A percentile compares a stretch with the other conserved stretches of the same genome.
These are phyloP conservation scores for Neosilurus hyrtlii DNA, from an alignment of 2,797 vertebrate genomes.

Conservation along the genomic window DNA sequence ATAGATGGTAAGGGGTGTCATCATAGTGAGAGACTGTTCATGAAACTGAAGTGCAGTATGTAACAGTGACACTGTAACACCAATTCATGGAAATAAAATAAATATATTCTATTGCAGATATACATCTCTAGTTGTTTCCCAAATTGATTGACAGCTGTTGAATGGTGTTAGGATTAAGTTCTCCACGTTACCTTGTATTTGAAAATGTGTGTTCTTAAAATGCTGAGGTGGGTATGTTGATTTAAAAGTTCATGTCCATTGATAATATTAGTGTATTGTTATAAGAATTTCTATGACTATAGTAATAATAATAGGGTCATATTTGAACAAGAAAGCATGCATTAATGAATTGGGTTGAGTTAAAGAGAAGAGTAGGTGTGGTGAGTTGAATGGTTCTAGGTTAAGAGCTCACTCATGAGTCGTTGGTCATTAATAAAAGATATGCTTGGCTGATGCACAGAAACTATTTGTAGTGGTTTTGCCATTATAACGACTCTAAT, in stretches of 20 bases:
- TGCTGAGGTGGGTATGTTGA: background rate
- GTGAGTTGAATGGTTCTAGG: background rate
- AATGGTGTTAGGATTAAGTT: background rate
- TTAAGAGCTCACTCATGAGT: background rate
- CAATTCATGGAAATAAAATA: background rate
- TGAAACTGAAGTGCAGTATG: background rate
- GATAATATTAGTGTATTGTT: background rate
- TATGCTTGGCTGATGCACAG: background rate
- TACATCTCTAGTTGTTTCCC: background rate
- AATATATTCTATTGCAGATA: background rate
- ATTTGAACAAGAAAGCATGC: background rate
- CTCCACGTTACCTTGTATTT: too few relatives aligned
- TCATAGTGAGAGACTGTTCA: background rate
- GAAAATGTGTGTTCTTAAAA: background rate
- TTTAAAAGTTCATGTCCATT: background rate
- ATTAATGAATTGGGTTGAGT: background rate
- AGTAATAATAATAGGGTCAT: background rate
- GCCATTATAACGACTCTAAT: background rate
- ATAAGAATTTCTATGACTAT: background rate
- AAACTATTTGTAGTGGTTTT: slow-evolving; percentile 1
- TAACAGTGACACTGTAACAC: background rate
- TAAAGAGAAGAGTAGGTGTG: background rate
- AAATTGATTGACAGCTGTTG: background rate
- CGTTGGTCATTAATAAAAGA: background rate
- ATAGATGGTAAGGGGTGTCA: slow-evolving; percentile 67